phyloP scores from a whole-genome alignment of 2,888 invertebrate genomes.

The Himalopsyche japonica region DNA sequence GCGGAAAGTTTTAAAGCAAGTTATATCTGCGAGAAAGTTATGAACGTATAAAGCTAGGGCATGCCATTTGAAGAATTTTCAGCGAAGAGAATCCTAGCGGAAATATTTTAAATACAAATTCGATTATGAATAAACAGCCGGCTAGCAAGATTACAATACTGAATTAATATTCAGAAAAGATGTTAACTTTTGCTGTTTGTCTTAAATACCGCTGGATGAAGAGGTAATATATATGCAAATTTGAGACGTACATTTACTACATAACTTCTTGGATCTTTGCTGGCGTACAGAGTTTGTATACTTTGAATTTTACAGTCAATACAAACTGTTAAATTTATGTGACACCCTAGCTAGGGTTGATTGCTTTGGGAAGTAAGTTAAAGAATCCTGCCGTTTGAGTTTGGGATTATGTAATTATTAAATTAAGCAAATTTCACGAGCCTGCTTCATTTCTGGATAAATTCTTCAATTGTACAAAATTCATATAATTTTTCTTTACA shows the following conservation, averaged over 20 bases:
- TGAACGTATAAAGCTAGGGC: constrained; percentile 2
- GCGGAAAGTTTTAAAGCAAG: constrained; percentile 18
- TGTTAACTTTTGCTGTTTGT: constrained; percentile 36
- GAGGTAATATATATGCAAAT: constrained; percentile 39
- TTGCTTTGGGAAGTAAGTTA: not conserved
- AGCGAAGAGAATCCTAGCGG: not conserved
- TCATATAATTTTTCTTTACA: too few species aligned
- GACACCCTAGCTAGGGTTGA: constrained; percentile 17
- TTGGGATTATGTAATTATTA: not conserved
- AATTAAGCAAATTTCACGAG: not conserved
- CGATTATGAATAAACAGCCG: constrained; percentile 38
- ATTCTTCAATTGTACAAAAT: too few species aligned
- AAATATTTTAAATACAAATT: constrained; percentile 39
- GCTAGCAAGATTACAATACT: constrained; percentile 31
- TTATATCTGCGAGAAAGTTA: constrained; percentile 14
- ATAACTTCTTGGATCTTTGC: constrained; percentile 1
- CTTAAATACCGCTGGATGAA: constrained; percentile 17
- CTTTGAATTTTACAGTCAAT: constrained; percentile 30
- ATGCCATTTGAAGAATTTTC: constrained; percentile 14
- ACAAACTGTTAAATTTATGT: constrained; percentile 22
- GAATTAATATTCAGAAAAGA: constrained; percentile 37
- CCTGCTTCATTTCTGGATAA: too few species aligned
- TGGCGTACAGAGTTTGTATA: constrained; percentile 1
- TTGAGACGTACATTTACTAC: not conserved
- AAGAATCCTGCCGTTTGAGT: not conserved